Conservation (phyloP, 2,888 invertebrate species). For the Poecilobothrus nobilitatus region DNA sequence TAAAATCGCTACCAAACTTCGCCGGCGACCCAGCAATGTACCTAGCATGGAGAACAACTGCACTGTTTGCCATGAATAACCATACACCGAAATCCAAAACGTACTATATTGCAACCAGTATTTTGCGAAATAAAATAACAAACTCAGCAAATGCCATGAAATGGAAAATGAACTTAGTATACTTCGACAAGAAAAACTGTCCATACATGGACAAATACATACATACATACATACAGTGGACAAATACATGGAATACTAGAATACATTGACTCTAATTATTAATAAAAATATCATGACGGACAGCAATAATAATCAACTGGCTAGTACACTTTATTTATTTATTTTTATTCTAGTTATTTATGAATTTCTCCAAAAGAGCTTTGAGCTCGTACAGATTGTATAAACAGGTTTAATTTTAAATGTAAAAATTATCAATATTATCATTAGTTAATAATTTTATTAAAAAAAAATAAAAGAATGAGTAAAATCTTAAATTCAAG, state of each 20-base stretch:
- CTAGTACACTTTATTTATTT: constrained; percentile 18
- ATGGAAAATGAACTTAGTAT: constrained; percentile 19
- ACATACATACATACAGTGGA: no score
- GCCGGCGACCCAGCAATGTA: not conserved
- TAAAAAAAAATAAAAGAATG: no score
- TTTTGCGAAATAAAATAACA: constrained; percentile 18
- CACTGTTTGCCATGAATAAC: not conserved
- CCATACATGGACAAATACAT: no score
- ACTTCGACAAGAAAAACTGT: constrained; percentile 20
- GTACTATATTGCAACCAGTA: no score
- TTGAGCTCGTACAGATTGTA: no score
- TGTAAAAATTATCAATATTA: no score
- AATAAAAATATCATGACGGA: no score
- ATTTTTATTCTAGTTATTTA: no score
- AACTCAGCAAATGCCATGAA: constrained; percentile 18
- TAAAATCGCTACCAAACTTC: not conserved
- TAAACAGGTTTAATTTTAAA: no score
- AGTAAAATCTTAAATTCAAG: no score
- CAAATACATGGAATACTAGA: constrained; percentile 22
- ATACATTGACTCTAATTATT: constrained; percentile 20
- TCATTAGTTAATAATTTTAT: constrained; percentile 21
- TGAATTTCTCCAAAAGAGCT: no score
- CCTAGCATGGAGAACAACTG: not conserved
- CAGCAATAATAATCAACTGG: constrained; percentile 17
- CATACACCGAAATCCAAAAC: no score